A percentile compares a stretch with the other conserved stretches of the same genome.
These are phyloP conservation scores for Manis javanica DNA, from an alignment of 2,797 vertebrate species.

Conservation along the genomic window DNA sequence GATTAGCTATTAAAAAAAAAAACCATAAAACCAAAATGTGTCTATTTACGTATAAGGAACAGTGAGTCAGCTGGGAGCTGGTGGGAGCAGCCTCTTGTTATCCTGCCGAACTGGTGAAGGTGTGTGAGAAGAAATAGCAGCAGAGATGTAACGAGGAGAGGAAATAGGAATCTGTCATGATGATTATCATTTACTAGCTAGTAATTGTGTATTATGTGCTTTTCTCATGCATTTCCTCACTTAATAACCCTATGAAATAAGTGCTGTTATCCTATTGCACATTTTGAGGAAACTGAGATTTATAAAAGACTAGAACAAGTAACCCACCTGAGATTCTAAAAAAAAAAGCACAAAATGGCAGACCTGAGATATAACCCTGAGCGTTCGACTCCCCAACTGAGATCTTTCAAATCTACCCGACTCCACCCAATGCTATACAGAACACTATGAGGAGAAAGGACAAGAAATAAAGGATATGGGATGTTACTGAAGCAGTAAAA, in stretches of 20 bases:
- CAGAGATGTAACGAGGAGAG: not conserved
- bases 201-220: not conserved
- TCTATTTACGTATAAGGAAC: not conserved
- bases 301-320: not conserved
- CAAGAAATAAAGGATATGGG: not conserved
- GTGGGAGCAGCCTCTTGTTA: not conserved
- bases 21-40: not conserved
- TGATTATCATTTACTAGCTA: not conserved
- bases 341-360: not conserved
- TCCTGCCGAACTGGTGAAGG: rapidly evolving
- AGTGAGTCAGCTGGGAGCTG: not conserved
- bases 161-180: rapidly evolving
- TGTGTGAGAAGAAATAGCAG: not conserved
- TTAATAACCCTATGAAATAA: not conserved
- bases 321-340: not conserved
- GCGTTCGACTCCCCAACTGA: not conserved
- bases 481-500: not conserved
- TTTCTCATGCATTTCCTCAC: not conserved
- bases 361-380: not conserved
- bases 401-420: not conserved
- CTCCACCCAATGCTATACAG: not conserved
- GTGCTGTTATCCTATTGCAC: not conserved
- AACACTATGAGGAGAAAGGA: not conserved
- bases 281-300: constrained; percentile 5
- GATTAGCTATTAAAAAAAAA: not conserved